A percentile compares a stretch with the other conserved stretches of the same genome.
Evolutionary conservation across 2,113 vertebrate species (phyloP).

Genomic region (Bagarius yarrelli): DNA sequence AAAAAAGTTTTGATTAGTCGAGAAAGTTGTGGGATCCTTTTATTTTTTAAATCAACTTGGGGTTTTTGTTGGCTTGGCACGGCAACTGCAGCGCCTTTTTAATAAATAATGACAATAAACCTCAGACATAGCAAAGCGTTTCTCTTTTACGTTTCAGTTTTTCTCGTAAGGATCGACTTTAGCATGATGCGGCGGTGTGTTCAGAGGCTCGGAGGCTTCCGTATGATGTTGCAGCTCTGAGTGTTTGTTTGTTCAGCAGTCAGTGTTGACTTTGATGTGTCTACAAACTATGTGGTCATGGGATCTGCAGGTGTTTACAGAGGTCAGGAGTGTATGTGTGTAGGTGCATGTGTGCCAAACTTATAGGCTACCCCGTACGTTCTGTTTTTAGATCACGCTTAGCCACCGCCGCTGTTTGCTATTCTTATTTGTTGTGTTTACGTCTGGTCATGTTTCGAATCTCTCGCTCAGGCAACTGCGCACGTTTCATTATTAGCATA

Average conservation of each 20-base stretch:
- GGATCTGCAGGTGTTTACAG: conserved; percentile 53
- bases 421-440: conserved; percentile 26
- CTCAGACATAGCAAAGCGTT: neutral
- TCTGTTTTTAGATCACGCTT: conserved; percentile 9
- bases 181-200: neutral
- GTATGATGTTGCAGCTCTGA: conserved; percentile 32
- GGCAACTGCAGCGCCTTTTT: too few species aligned
- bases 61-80: too few species aligned
- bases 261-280: conserved; percentile 42
- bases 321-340: conserved; percentile 22
- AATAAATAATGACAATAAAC: too few species aligned
- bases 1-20: too few species aligned
- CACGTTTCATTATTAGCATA: conserved; percentile 41
- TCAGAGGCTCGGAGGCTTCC: conserved; percentile 29
- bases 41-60: too few species aligned
- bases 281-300: conserved; percentile 51
- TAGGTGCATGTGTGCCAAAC: conserved; percentile 22
- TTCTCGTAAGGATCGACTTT: neutral
- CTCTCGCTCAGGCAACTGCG: conserved; percentile 26
- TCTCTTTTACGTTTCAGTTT: neutral
- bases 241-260: conserved; percentile 50
- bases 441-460: conserved; percentile 21
- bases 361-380: neutral
- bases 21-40: too few species aligned
- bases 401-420: conserved; percentile 35